These are phyloP conservation scores for Scleropages formosus DNA, from an alignment of 2,797 vertebrate species.

Conservation along the genomic window DNA sequence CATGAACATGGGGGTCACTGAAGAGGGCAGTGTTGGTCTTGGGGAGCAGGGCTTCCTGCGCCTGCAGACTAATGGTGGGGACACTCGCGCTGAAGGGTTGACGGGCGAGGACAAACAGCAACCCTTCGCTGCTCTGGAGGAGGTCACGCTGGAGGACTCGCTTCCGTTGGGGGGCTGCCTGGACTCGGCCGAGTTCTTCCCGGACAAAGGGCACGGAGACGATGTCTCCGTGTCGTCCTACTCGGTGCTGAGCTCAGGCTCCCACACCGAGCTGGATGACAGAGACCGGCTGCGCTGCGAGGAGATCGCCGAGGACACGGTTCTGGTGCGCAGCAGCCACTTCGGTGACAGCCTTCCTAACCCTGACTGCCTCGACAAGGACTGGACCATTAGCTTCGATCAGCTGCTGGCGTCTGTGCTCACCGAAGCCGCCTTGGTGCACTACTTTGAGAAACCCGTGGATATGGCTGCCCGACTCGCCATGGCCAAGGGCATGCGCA, in stretches of 20 bases:
- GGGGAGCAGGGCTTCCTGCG: conserved; percentile 10
- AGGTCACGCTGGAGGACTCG: conserved; percentile 90
- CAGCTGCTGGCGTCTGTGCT: conserved; percentile 94
- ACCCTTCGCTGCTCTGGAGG: conserved; percentile 76
- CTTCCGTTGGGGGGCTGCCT: conserved; percentile 84
- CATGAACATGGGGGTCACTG: conserved; percentile 53
- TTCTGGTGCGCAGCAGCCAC: conserved; percentile 77
- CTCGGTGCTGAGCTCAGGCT: conserved; percentile 91
- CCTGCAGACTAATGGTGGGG: conserved; percentile 48
- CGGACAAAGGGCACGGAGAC: conserved; percentile 91
- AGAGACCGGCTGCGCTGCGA: conserved; percentile 85
- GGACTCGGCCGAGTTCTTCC: conserved; percentile 89
- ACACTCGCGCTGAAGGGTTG: conserved; percentile 48
- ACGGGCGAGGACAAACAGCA: conserved; percentile 55
- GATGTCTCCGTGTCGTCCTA: conserved; percentile 97
- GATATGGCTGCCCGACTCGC: conserved; percentile 83
- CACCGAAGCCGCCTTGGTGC: conserved; percentile 89
- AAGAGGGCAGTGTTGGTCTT: conserved; percentile 6
- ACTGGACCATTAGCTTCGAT: conserved; percentile 97
- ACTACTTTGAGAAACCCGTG: conserved; percentile 92
- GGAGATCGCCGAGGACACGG: conserved; percentile 92
- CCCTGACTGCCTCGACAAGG: conserved; percentile 85
- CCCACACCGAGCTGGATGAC: conserved; percentile 90
- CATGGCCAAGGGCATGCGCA: conserved; percentile 85
- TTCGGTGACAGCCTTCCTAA: conserved; percentile 62